A percentile compares a stretch with the other conserved stretches of the same genome.
These are phyloP conservation scores for Dendrophyllia cribrosa DNA, from an alignment of 64 coral and sea anemone genomes.

Conservation along the genomic window DNA sequence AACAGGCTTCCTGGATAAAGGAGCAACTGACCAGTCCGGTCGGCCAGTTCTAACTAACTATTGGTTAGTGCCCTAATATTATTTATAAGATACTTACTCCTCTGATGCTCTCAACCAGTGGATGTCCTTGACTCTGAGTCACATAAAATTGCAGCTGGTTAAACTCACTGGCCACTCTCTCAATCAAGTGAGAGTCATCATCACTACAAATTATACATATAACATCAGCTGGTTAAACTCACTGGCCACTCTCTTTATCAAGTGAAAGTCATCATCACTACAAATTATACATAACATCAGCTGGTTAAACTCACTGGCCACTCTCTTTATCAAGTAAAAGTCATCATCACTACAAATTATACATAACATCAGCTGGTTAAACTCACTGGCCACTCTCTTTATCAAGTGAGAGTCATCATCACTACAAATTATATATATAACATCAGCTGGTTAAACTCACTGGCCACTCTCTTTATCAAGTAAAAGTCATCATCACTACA, in stretches of 20 bases:
- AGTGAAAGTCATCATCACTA: too few species aligned
- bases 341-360: constrained; percentile 96
- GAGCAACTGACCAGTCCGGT: too few species aligned
- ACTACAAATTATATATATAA: constrained; percentile 31
- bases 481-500: too few species aligned
- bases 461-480: too few species aligned
- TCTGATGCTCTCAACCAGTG: constrained; percentile 89
- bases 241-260: too few species aligned
- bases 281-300: constrained; percentile 93
- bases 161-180: constrained; percentile 98
- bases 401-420: constrained; percentile 94
- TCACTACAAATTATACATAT: constrained; percentile 55
- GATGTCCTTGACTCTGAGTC: constrained; percentile 93
- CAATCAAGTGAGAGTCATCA: constrained; percentile 94
- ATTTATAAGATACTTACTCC: constrained; percentile 19
- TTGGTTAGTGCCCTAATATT: background rate
- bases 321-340: constrained; percentile 92
- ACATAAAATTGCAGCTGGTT: constrained; percentile 99
- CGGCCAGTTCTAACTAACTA: too few species aligned
- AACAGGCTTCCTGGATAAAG: too few species aligned
- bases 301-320: constrained; percentile 99
- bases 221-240: background rate
- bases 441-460: too few species aligned
- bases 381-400: constrained; percentile 98
- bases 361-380: constrained; percentile 96